Conservation (phyloP, 2,888 invertebrate species). For the Platycheirus albimanus region DNA sequence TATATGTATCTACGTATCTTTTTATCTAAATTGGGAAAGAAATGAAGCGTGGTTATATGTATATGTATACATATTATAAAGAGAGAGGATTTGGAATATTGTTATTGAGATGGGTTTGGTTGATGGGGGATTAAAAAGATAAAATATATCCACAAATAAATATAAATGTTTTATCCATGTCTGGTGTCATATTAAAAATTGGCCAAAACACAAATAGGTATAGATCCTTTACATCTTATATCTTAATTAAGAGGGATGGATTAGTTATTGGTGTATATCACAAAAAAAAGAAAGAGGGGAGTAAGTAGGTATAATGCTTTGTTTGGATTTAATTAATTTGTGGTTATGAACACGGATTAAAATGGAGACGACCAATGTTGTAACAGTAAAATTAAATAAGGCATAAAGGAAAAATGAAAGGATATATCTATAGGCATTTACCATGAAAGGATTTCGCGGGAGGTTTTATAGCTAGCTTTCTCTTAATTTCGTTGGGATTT, state of each 20-base stretch:
- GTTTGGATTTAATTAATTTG: constrained; percentile 36
- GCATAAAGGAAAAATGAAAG: too few relatives aligned
- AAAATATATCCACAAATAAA: constrained; percentile 44
- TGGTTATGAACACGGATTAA: constrained; percentile 17
- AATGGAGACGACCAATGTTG: background rate
- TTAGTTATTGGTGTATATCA: constrained; percentile 3
- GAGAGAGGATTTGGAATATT: constrained; percentile 36
- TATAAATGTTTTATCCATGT: constrained; percentile 55
- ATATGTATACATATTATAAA: too few relatives aligned
- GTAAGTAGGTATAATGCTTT: constrained; percentile 1
- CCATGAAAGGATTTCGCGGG: too few relatives aligned
- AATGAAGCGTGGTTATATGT: constrained; percentile 72
- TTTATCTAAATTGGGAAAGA: constrained; percentile 54
- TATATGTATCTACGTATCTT: constrained; percentile 10
- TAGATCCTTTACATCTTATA: background rate
- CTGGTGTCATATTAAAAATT: constrained; percentile 66
- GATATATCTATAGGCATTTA: too few relatives aligned
- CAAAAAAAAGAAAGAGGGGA: too few relatives aligned
- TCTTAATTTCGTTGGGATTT: too few relatives aligned
- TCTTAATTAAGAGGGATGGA: constrained; percentile 6
- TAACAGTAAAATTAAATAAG: background rate
- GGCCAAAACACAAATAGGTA: constrained; percentile 20
- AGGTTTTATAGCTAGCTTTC: too few relatives aligned
- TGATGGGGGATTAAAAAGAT: constrained; percentile 23
- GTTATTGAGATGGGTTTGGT: constrained; percentile 38